Evolutionary conservation across 2,113 vertebrate species (phyloP), one percentile per base, ranked within the genome.

Genomic region (Myrmecophaga tridactyla): DNA sequence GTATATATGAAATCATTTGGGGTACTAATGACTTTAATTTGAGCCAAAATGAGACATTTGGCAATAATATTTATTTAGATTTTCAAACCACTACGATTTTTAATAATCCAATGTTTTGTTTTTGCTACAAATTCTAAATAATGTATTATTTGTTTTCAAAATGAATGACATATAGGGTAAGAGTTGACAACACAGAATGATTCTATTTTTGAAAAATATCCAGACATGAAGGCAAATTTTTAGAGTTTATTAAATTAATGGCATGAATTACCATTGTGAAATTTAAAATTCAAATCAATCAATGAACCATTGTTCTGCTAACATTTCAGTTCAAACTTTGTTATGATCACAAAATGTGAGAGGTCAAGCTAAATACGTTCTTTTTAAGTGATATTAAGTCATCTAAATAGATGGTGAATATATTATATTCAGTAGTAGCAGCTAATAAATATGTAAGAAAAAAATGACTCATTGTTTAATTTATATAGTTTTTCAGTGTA

Each of bases 391-490:
- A 81, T 3, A 94, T 97, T 85, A 85, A 96, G 96, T 94, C 94
- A 96, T 97, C 90, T 96, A 96, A 96, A 76, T 89, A 98, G 86
- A 97, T 94, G 96, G 46, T 36, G 58, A 84, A 70, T 96, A 92
- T 51, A n/a, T 70, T 91, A 34, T 65, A 84, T 76, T 21, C 48
- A 84, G 77, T 11, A 63, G 3, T 67, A 69, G 80, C n/a, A 36
- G 60, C 29, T 90, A 88, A 86, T 12, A 25, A 34, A 83, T 36
- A 10, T 48, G 36, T 46, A 63, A 88, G 62, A 90, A 89, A 83
- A 36, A 58, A n/a, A 36, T 6, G 39, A 75, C 48, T 60, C 15
- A 63, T 5, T 43, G 10, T 82, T 75, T 36, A 82, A 84, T 17
- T 77, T 73, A 63, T n/a, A 51, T 60, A 58, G 60, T 67, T 20